Evolutionary conservation across 2,113 vertebrate genomes (phyloP), one percentile per base, ranked within the genome.

Genomic region (Brachypteracias leptosomus): DNA sequence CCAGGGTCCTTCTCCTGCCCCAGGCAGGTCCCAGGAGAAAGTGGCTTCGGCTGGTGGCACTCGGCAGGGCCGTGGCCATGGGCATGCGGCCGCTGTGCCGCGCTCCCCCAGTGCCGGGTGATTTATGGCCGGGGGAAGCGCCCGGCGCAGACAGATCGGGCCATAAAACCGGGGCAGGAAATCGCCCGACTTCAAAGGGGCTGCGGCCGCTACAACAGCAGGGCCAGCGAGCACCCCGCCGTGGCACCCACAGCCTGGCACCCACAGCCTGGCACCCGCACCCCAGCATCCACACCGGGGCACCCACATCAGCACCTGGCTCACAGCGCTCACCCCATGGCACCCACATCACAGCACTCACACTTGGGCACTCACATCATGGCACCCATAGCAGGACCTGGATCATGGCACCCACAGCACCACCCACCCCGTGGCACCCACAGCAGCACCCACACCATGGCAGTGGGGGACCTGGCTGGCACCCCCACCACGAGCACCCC

Each of bases 131-230:
- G 47, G 57, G 85, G 90, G 85, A 82, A 94, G 81, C 55, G 6
- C 52, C 3, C 17, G 22, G 85, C 9, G 7, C 71, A 72, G 91
- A 42, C 13, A 62, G 91, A 78, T 75, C 1, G 47, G 71, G 93
- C 92, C 71, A 65, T 80, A 92, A 95, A 95, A 36, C 38, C 20
- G 9, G 42, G 87, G 82, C 96, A 93, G 94, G 94, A 95, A 95
- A 78, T 57, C 18, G 14, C 76, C n/a, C 7, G 11, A 79, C 93
- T 90, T 95, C 96, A 96, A 96, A 95, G 55, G 71, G 46, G 65
- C 58, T 26, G 44, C 1, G 65, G 58, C 72, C 28, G 18, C 88
- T 59, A 82, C 85, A 90, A 75, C 25, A 49, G 59, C 0, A 10
- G 85, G 81, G 82, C 36, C 7, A 16, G 59, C 6, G 6, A 47